These are phyloP conservation scores for Brachionus manjavacas DNA, from an alignment of 1,140 invertebrate genomes.

Conservation along the genomic window DNA sequence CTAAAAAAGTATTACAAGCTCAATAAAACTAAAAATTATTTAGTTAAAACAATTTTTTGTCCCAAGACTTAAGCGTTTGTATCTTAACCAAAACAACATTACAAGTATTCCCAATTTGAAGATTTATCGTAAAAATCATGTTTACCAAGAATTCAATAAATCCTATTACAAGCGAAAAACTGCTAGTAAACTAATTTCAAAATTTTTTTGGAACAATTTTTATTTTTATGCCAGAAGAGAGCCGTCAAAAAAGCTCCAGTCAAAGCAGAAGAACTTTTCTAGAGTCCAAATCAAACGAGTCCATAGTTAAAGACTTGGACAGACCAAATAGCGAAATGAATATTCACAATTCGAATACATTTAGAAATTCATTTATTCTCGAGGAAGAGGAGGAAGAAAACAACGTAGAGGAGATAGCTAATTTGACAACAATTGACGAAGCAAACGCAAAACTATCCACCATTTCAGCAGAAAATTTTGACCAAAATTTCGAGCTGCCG, in stretches of 20 bases:
- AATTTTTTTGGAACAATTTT: too few species aligned
- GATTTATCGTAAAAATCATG: conserved; percentile 48
- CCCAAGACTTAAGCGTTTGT: conserved; percentile 50
- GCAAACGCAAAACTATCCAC: not conserved
- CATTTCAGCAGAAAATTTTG: conserved; percentile 11
- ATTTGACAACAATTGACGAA: conserved; percentile 2
- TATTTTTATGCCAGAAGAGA: not conserved
- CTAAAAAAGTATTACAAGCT: not conserved
- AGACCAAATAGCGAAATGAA: conserved; percentile 40
- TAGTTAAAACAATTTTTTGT: not conserved
- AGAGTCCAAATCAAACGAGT: conserved; percentile 31
- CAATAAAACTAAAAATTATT: not conserved
- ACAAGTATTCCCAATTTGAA: conserved; percentile 53
- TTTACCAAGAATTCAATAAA: conserved; percentile 40
- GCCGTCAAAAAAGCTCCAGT: not conserved
- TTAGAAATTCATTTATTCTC: conserved; percentile 38
- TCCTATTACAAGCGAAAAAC: not conserved
- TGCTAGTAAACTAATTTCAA: not conserved
- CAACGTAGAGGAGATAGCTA: conserved; percentile 22
- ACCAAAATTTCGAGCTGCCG: conserved; percentile 43
- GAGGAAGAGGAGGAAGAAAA: conserved; percentile 41
- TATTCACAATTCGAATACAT: conserved; percentile 32
- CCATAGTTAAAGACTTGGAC: conserved; percentile 27
- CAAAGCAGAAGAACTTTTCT: not conserved
- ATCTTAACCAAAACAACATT: conserved; percentile 54